These are phyloP conservation scores for Argyresthia goedartella DNA, from an alignment of 2,888 invertebrate genomes.

Conservation along the genomic window DNA sequence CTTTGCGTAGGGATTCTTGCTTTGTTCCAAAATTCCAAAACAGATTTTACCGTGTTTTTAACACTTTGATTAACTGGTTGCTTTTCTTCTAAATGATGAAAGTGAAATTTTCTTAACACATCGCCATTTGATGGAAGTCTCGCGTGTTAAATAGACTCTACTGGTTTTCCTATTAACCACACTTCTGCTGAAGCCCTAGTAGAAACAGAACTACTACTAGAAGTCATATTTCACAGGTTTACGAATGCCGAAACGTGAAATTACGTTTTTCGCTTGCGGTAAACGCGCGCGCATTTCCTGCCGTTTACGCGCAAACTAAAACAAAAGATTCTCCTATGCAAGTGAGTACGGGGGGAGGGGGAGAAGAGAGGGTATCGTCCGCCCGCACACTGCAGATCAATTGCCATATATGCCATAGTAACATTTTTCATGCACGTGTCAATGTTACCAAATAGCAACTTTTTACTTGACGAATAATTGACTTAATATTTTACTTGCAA, in stretches of 20 bases:
- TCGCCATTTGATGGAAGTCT: neutral
- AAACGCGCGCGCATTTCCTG: neutral
- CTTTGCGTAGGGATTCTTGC: too few species aligned
- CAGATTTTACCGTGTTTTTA: too few species aligned
- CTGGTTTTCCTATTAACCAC: neutral
- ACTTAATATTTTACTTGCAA: too few species aligned
- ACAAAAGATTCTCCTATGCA: neutral
- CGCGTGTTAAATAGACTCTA: neutral
- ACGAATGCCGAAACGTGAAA: neutral
- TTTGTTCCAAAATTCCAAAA: too few species aligned
- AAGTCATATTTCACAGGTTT: neutral
- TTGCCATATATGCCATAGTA: too few species aligned
- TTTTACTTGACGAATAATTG: too few species aligned
- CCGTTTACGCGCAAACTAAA: neutral
- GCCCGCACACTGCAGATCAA: neutral
- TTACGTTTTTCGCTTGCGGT: neutral
- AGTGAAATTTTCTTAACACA: too few species aligned
- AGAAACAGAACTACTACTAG: neutral
- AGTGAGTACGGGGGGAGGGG: neutral
- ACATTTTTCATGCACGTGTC: too few species aligned
- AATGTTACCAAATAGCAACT: too few species aligned
- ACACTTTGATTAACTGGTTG: too few species aligned
- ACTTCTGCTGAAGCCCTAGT: neutral
- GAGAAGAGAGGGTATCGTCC: neutral
- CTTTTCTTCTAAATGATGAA: too few species aligned